phyloP scores from a whole-genome alignment of 2,888 invertebrate species.

The Limnephilus lunatus region DNA sequence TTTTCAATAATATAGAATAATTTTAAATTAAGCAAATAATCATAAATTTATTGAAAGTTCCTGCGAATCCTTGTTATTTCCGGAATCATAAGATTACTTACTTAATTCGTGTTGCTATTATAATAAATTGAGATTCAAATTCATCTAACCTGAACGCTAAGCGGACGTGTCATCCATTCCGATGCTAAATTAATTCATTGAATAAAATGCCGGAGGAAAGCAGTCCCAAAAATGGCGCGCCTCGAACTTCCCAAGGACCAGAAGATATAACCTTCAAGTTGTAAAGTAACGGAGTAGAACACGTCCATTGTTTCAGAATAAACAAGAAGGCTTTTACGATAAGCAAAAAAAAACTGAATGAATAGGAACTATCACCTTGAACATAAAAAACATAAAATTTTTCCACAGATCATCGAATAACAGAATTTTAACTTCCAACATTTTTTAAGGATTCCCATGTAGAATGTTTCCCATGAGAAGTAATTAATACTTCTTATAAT shows the following conservation, averaged over 20 bases:
- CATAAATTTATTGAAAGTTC: too few relatives aligned
- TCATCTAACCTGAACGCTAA: conserved; percentile 20
- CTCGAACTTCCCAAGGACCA: conserved; percentile 26
- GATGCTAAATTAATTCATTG: conserved; percentile 33
- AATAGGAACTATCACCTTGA: neutral
- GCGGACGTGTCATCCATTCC: conserved; percentile 19
- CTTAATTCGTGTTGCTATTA: neutral
- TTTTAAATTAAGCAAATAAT: too few relatives aligned
- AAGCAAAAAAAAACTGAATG: neutral
- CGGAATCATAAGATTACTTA: neutral
- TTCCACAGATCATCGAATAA: too few relatives aligned
- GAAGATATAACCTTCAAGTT: conserved; percentile 30
- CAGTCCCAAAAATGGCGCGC: conserved; percentile 25
- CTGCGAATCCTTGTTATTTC: neutral
- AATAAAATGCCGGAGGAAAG: neutral
- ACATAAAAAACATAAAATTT: too few relatives aligned
- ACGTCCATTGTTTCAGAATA: neutral
- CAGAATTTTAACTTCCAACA: too few relatives aligned
- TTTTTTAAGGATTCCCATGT: too few relatives aligned
- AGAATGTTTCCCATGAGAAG: too few relatives aligned
- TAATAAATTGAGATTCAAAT: neutral
- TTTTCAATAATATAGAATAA: too few relatives aligned
- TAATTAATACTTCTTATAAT: too few relatives aligned
- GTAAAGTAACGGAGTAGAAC: neutral
- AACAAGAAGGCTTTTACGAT: neutral